These are phyloP conservation scores for Callaeas wilsoni DNA, from an alignment of 2,113 vertebrate species.

Conservation along the genomic window DNA sequence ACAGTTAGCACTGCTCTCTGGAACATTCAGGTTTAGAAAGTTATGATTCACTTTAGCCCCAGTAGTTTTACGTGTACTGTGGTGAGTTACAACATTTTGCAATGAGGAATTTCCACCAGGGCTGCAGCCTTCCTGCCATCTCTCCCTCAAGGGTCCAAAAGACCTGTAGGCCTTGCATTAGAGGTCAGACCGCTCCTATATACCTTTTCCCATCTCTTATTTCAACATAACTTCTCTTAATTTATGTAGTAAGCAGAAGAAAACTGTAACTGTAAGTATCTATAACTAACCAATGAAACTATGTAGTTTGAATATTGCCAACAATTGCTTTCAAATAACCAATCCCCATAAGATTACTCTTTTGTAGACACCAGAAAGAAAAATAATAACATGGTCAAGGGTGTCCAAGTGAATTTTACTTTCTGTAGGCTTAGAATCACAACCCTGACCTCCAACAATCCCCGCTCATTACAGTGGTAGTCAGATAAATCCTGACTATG, in stretches of 20 bases:
- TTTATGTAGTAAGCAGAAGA: background rate
- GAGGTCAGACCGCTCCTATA: background rate
- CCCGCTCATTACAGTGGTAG: background rate
- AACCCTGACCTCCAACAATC: background rate
- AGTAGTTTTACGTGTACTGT: background rate
- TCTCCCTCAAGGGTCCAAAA: background rate
- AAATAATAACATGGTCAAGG: background rate
- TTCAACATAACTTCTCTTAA: background rate
- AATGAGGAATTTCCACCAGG: background rate
- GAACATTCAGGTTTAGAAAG: constrained; percentile 14
- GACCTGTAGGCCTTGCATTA: rapidly evolving
- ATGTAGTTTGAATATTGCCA: background rate
- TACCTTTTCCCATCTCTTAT: background rate
- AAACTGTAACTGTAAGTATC: background rate
- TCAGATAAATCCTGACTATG: background rate
- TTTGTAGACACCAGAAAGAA: background rate
- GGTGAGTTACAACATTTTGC: background rate
- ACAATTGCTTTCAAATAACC: background rate
- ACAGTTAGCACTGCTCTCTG: background rate
- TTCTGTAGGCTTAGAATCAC: background rate
- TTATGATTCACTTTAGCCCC: background rate
- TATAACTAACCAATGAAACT: background rate
- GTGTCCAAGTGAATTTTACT: background rate
- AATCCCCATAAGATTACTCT: background rate
- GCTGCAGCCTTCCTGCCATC: background rate